phyloP scores from a whole-genome alignment of 2,113 vertebrate species.

The Monarcha castaneiventris region DNA sequence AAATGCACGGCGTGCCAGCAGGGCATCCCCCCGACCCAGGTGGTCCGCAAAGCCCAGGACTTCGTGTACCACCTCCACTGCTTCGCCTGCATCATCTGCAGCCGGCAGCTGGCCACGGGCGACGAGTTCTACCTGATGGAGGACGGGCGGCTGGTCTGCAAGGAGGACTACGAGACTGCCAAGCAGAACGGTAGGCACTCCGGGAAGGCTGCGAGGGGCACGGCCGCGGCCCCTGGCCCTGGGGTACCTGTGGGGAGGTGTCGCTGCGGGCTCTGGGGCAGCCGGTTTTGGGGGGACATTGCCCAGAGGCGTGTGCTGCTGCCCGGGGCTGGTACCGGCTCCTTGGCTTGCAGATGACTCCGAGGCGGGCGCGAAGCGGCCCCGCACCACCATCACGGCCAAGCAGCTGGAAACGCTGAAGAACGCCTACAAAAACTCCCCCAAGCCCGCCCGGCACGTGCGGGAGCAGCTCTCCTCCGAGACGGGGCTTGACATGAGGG shows the following conservation, averaged over 20 bases:
- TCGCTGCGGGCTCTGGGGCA: not conserved
- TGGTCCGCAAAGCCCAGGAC: conserved; percentile 97
- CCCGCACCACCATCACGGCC: conserved; percentile 96
- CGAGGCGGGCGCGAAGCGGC: conserved; percentile 93
- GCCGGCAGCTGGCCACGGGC: conserved; percentile 93
- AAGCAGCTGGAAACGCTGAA: conserved; percentile 98
- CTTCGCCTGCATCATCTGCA: conserved; percentile 98
- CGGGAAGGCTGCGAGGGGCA: rapidly evolving
- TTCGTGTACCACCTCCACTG: conserved; percentile 99
- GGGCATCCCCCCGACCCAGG: conserved; percentile 97
- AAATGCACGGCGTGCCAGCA: conserved; percentile 99
- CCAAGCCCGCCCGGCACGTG: conserved; percentile 93
- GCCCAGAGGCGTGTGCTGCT: rapidly evolving
- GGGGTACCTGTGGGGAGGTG: rapidly evolving
- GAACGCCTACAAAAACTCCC: conserved; percentile 98
- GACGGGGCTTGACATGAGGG: conserved; percentile 97
- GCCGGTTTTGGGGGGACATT: not conserved
- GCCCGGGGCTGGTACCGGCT: not conserved
- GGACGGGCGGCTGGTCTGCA: conserved; percentile 95
- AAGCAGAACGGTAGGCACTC: conserved; percentile 90
- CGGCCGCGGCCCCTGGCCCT: rapidly evolving
- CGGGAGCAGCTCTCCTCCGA: conserved; percentile 97
- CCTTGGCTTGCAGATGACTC: conserved; percentile 85
- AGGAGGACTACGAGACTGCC: conserved; percentile 97
- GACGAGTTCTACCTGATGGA: conserved; percentile 99